Percentiles rank a stretch among this genome's conserved stretches.
Evolutionary conservation across 2,113 vertebrate species (phyloP).

Genomic region (Oryzias celebensis): DNA sequence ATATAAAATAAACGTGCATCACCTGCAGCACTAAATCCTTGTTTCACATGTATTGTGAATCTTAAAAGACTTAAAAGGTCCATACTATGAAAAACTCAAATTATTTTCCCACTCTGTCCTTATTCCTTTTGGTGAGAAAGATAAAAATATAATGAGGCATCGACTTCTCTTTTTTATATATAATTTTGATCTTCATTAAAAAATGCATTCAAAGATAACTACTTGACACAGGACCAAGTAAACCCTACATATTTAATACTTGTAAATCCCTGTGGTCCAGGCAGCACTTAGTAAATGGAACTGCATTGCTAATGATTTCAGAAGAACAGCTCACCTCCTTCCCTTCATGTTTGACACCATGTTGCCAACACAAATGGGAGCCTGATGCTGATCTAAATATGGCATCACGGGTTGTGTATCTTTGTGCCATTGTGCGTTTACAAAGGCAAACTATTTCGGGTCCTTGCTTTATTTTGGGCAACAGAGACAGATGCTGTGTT

Average conservation of each 20-base stretch:
- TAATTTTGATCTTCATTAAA: constrained; percentile 19
- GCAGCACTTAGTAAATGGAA: constrained; percentile 25
- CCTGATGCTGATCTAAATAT: constrained; percentile 60
- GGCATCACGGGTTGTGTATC: constrained; percentile 46
- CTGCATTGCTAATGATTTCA: constrained; percentile 41
- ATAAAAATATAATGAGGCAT: constrained; percentile 6
- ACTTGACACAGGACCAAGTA: too few relatives aligned
- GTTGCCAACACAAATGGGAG: constrained; percentile 51
- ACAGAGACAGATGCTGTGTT: constrained; percentile 66
- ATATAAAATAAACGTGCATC: too few relatives aligned
- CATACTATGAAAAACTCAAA: too few relatives aligned
- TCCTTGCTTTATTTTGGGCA: constrained; percentile 49
- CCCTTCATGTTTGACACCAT: constrained; percentile 28
- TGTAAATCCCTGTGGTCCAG: constrained; percentile 7
- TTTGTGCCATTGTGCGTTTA: constrained; percentile 34
- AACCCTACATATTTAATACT: constrained; percentile 19
- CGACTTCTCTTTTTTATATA: neutral
- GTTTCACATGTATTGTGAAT: too few relatives aligned
- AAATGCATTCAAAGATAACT: constrained; percentile 1
- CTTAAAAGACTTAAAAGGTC: too few relatives aligned
- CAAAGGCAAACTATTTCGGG: constrained; percentile 45
- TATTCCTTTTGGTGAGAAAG: constrained; percentile 16
- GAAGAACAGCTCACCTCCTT: constrained; percentile 42
- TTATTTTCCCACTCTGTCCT: constrained; percentile 13
- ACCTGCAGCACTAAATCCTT: too few relatives aligned